These are phyloP conservation scores for Synanthedon vespiformis DNA, from an alignment of 2,888 invertebrate species.

Conservation along the genomic window DNA sequence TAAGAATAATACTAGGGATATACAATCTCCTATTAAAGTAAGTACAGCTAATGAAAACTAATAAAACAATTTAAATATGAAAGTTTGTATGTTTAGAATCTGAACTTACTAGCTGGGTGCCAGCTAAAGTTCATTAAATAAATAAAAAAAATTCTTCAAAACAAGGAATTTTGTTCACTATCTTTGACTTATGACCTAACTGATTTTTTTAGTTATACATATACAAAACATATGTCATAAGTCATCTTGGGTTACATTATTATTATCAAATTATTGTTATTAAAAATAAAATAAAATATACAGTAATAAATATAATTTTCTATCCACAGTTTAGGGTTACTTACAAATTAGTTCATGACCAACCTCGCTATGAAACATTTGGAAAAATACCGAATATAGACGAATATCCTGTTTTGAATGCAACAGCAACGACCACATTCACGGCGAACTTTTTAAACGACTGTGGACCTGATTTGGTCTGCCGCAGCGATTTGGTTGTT, in stretches of 20 bases:
- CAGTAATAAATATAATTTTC: neutral
- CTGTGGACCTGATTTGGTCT: conserved; percentile 89
- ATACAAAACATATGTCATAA: too few relatives aligned
- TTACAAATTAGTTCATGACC: conserved; percentile 81
- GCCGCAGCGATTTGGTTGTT: conserved; percentile 84
- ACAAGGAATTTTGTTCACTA: too few relatives aligned
- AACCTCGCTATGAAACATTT: conserved; percentile 64
- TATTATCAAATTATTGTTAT: too few relatives aligned
- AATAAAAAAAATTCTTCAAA: too few relatives aligned
- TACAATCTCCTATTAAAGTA: conserved; percentile 86
- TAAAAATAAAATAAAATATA: too few relatives aligned
- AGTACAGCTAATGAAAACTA: conserved; percentile 9
- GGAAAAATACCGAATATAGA: conserved; percentile 78
- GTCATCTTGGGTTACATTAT: too few relatives aligned
- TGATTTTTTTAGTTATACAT: too few relatives aligned
- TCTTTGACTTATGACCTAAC: too few relatives aligned
- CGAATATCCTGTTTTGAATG: conserved; percentile 88
- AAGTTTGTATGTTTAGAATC: too few relatives aligned
- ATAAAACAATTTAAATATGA: too few relatives aligned
- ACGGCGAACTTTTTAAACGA: conserved; percentile 91
- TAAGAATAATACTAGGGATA: conserved; percentile 88
- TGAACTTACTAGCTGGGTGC: too few relatives aligned
- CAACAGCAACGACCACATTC: conserved; percentile 84
- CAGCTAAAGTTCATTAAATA: too few relatives aligned
- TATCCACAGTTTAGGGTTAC: conserved; percentile 78